A percentile compares a stretch with the other conserved stretches of the same genome.
These are phyloP conservation scores for Delia radicum DNA, from an alignment of 1,140 invertebrate species.

Conservation along the genomic window DNA sequence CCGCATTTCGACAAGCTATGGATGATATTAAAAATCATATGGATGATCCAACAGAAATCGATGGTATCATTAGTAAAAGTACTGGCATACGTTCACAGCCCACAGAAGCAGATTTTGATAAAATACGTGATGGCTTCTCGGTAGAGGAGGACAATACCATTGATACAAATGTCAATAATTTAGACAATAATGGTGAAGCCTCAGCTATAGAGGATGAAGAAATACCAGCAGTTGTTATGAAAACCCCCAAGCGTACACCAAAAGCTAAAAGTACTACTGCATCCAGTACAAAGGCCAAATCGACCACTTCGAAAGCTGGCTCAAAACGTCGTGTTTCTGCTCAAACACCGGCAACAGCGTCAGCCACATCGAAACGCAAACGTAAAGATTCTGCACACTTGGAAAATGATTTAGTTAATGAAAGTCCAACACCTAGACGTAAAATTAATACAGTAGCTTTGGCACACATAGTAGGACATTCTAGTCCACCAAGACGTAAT, in stretches of 20 bases:
- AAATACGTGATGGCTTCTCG: conserved; percentile 61
- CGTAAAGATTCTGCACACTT: too few species aligned
- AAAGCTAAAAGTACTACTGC: conserved; percentile 26
- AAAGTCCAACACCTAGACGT: conserved; percentile 6
- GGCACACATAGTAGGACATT: conserved; percentile 20
- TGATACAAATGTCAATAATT: conserved; percentile 48
- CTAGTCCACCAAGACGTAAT: conserved; percentile 32
- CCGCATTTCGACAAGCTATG: conserved; percentile 81
- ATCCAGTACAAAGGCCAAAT: conserved; percentile 36
- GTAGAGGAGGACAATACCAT: conserved; percentile 51
- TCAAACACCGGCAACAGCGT: conserved; percentile 18
- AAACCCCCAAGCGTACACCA: conserved; percentile 28
- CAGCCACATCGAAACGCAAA: conserved; percentile 25
- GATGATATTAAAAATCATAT: conserved; percentile 84
- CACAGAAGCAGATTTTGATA: conserved; percentile 68
- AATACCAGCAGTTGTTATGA: neutral
- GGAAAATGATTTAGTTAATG: conserved; percentile 4
- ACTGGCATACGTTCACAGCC: conserved; percentile 44
- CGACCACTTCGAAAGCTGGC: conserved; percentile 40
- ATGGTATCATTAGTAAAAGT: conserved; percentile 55
- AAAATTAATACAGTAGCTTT: conserved; percentile 27
- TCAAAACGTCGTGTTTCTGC: conserved; percentile 41
- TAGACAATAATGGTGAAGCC: conserved; percentile 37
- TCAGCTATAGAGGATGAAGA: conserved; percentile 5
- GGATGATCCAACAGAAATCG: conserved; percentile 64